Base-by-base conservation (phyloP, 37 sponge, comb jelly and placozoan genomes). In the Mnemiopsis leidyi region DNA sequence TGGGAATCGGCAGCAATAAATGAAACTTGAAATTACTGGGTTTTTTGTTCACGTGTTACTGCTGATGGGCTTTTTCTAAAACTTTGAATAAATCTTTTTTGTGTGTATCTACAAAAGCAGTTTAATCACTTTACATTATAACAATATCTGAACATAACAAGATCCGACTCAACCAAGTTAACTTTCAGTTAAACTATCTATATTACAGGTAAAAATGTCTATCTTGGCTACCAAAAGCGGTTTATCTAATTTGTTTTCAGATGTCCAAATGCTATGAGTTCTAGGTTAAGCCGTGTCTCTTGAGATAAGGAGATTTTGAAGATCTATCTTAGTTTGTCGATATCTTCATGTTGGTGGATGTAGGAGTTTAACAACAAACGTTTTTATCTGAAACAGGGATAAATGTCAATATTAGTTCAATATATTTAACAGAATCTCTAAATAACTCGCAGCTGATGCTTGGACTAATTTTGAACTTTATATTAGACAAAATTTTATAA, bases 311-410 rank as follows among this genome's bases (percentile, higher is more conserved):
- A n/a, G n/a, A n/a, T n/a, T 48, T 48, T 13, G 5, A 48, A 18
- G 61, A 48, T 48, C 61, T 48, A 18, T 48, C 61, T 48, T 18
- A 48, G 9, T 48, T 13, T 13, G 36, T 77, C 32, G 16, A 3
- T 36, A 32, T 32, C 35, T 77, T 85, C 37, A 79, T 34, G 36
- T 20, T 18, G 90, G 25, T 40, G 90, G 90, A 61, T 85, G 90
- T 16, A 85, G 48, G 7, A 85, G 48, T 33, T 40, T 40, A 1
- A 85, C 90, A 0, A 85, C 90, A 33, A 85, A 85, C 9, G 35
- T 33, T 39, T 85, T 85, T 2, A 85, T 37, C 90, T 85, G 90
- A 20, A 85, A 85, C 48, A 39, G 13, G 5, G 13, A 48, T n/a
- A n/a, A n/a, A n/a, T n/a, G n/a, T n/a, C n/a, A n/a, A n/a, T n/a